Evolutionary conservation across 2,888 invertebrate genomes (phyloP), one percentile per base, ranked within the genome.

Genomic region (Lasioglossum calceatum): DNA sequence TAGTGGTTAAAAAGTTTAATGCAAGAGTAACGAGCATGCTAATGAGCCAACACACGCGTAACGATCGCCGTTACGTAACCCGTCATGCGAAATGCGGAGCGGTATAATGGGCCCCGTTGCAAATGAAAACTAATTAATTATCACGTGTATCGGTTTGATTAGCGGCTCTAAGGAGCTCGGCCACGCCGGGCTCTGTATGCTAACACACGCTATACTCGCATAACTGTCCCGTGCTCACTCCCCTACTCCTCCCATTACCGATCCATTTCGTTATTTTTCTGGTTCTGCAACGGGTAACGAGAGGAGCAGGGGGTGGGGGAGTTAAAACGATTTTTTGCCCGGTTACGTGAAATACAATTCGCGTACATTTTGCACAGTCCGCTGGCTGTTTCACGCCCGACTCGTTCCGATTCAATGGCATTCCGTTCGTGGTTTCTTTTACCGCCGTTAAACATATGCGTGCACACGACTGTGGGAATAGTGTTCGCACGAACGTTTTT

Each of bases 61-160:
- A 86, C 82, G 80, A 70, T 78, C 27, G 64, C 80, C 32, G 36
- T 86, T 76, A 71, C 76, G 64, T 76, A 86, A 87, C 47, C 64
- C 72, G 77, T 84, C 64, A 73, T 44, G 50, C 67, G 77, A 61
- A 73, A 64, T 47, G 58, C 39, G 61, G 27, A 42, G 42, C 32
- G 78, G 44, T 82, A 64, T 72, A 85, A 85, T 72, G 74, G 36
- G n/a, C 71, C 50, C 73, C 39, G 23, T 78, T 64, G 76, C 58
- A 71, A 79, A 81, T 74, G 81, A 77, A 79, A 84, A 81, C 77
- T 81, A 71, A 87, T 87, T 86, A 86, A 87, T 87, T 87, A 86
- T 76, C 61, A 36, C 54, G 61, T 74, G 72, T 64, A 77, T 71
- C 81, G 84, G 71, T 77, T 86, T 71, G 84, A 87, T 88, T 84